These are phyloP conservation scores for Dyspetes luteomarginatus DNA, from an alignment of 2,888 invertebrate genomes.

Conservation along the genomic window DNA sequence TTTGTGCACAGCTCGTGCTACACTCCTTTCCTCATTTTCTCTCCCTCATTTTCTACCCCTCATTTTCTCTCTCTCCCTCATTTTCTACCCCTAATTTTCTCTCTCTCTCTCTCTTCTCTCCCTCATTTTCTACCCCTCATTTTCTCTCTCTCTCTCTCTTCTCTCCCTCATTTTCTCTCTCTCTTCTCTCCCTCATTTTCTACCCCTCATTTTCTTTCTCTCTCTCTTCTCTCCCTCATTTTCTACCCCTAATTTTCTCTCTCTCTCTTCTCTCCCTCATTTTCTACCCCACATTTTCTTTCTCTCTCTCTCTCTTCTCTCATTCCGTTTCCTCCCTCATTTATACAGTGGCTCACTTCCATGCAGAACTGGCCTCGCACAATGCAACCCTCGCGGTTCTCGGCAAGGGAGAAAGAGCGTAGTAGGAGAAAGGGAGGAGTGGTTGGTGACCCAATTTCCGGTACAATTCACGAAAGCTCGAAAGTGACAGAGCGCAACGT, in stretches of 20 bases:
- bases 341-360: neutral
- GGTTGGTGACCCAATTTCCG: conserved; percentile 61
- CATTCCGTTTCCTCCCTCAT: neutral
- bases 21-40: conserved; percentile 11
- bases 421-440: conserved; percentile 2
- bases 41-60: neutral
- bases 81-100: neutral
- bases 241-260: too few relatives aligned
- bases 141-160: too few relatives aligned
- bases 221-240: too few relatives aligned
- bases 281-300: neutral
- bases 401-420: neutral
- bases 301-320: neutral
- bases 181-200: too few relatives aligned
- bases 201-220: too few relatives aligned
- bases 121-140: too few relatives aligned
- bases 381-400: conserved; percentile 25
- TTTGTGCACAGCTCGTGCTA: conserved; percentile 17
- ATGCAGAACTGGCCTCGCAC: conserved; percentile 17
- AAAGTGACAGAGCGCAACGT: conserved; percentile 55
- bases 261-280: too few relatives aligned
- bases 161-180: neutral
- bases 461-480: conserved; percentile 51
- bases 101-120: neutral
- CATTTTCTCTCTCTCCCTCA: neutral